Evolutionary conservation across 1,140 invertebrate genomes (phyloP).

Genomic region (Anastrepha obliqua): DNA sequence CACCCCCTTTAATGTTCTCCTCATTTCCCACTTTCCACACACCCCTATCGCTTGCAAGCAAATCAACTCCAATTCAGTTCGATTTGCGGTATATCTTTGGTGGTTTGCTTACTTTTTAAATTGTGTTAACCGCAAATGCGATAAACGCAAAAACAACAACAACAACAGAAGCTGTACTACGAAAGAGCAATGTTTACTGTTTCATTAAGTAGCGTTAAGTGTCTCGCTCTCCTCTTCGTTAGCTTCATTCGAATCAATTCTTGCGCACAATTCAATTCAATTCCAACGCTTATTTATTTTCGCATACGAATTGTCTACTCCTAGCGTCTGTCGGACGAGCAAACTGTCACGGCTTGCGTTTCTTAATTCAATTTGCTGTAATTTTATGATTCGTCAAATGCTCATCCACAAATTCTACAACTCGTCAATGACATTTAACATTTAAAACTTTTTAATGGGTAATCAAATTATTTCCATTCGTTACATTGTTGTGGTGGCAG

Average conservation of each 20-base stretch:
- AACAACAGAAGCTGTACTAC: background rate
- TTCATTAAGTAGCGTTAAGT: background rate
- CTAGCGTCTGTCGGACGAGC: background rate
- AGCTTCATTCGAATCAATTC: background rate
- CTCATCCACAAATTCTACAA: background rate
- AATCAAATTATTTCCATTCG: slow-evolving; percentile 49
- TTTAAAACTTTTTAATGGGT: slow-evolving; percentile 50
- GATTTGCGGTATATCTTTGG: background rate
- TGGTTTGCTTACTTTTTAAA: background rate
- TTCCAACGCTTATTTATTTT: background rate
- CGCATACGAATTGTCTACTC: background rate
- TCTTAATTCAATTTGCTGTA: slow-evolving; percentile 8
- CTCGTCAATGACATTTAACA: slow-evolving; percentile 1
- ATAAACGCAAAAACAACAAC: background rate
- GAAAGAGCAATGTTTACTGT: background rate
- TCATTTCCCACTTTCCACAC: no score
- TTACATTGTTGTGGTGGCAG: slow-evolving; percentile 14
- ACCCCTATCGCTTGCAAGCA: slow-evolving; percentile 13
- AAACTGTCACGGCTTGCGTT: slow-evolving; percentile 3
- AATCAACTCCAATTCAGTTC: slow-evolving; percentile 19
- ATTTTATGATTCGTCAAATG: slow-evolving; percentile 52
- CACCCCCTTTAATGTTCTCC: background rate
- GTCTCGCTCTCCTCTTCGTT: background rate
- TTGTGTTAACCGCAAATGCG: slow-evolving; percentile 39
- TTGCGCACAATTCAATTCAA: slow-evolving; percentile 7